Evolutionary conservation across 2,888 invertebrate species (phyloP), one percentile per base, ranked within the genome.

Genomic region (Xylophagus ater): DNA sequence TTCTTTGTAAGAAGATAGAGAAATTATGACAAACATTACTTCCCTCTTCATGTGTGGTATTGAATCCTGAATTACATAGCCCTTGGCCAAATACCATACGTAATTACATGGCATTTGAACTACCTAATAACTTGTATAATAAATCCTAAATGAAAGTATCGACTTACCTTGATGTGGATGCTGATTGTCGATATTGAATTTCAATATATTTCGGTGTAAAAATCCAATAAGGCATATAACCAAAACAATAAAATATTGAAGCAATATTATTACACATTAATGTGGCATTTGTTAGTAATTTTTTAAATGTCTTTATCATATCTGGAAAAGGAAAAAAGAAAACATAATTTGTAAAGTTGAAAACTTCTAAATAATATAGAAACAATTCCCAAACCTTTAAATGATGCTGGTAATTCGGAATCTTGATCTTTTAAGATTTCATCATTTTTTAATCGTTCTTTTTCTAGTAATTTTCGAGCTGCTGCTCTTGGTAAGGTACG

Each of bases 201-300:
- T 87, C 85, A 45, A 87, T 81, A 53, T 84, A 84, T 57, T 86
- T 86, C 1, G 86, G 83, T 58, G 84, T 72, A 54, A 83, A 86
- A 32, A 83, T 81, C 74, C 81, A 81, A 53, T 80, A 81, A 0
- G 83, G 82, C 65, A 76, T 75, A 53, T 76, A 78, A 1, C 78
- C 78, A 53, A 78, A 67, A 42, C 81, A 70, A 51, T 81, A 83
- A 52, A 81, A 81, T 9, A 82, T 75, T 13, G 78, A 74, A 1
- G 82, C 78, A 2, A 82, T 63, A 43, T 80, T 81, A 54, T 84
- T 81, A 53, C 74, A 76, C 69, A 83, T 74, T 44, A 81, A 70
- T 0, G 78, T 75, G 26, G 71, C 71, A 53, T 84, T 84, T 8
- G 67, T 71, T 8, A 78, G 56, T 5, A 84, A 59, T 13, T 78